Percentiles rank a stretch among this genome's conserved stretches.
phyloP scores from a whole-genome alignment of 1,140 invertebrate species.

The Paramacrobiotus metropolitanus region DNA sequence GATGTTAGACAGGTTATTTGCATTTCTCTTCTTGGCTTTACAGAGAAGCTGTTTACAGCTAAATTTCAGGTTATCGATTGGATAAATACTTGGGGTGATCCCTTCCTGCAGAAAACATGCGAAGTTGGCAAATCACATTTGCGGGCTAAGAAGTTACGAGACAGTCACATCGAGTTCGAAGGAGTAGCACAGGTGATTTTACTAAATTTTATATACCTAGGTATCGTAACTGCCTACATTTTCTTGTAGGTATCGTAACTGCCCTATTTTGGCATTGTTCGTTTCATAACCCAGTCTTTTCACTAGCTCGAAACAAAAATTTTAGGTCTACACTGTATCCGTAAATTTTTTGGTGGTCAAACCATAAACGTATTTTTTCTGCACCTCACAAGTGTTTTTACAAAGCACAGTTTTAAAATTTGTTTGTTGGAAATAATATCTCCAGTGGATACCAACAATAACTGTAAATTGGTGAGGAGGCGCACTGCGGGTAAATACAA shows the following conservation, averaged over 20 bases:
- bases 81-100: conserved; percentile 94
- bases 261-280: not conserved
- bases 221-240: conserved; percentile 1
- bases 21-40: no score
- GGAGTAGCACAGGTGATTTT: conserved; percentile 67
- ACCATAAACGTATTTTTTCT: no score
- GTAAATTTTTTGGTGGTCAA: no score
- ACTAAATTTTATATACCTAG: conserved; percentile 4
- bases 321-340: no score
- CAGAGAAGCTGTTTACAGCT: no score
- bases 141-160: conserved; percentile 78
- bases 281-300: conserved; percentile 1
- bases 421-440: no score
- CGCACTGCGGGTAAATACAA: no score
- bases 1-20: conserved; percentile 38
- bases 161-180: conserved; percentile 93
- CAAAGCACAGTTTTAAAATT: no score
- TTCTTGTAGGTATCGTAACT: conserved; percentile 4
- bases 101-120: conserved; percentile 84
- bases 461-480: no score
- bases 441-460: no score
- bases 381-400: no score
- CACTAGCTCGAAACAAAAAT: not conserved
- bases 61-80: conserved; percentile 82
- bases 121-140: conserved; percentile 80